Base-by-base conservation (phyloP, 2,888 invertebrate species). In the Acanthosepion pharaonis region DNA sequence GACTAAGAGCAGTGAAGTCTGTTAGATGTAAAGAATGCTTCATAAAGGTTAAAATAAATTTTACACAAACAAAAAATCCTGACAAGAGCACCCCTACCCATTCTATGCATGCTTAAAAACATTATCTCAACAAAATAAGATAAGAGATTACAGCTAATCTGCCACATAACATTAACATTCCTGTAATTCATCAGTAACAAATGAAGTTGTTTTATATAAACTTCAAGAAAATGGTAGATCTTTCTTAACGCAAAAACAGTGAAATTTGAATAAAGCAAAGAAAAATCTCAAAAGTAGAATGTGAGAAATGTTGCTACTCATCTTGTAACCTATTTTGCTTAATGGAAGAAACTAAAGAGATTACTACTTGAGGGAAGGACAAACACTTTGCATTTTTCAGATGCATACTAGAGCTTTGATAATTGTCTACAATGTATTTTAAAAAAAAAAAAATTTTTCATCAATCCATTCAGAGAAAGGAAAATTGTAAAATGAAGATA, bases 121-220 rank as follows among this genome's bases (percentile, higher is more conserved):
- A 5, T 64, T 28, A 5, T 25, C 25, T 28, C 0, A 28, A n/a
- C 28, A 78, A n/a, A 28, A n/a, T 15, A 55, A 33, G 23, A n/a
- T 15, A 55, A 33, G 23, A n/a, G n/a, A 23, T 78, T 78, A 78
- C 15, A 78, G n/a, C 9, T 78, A 78, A 78, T 78, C n/a, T 33
- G 78, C n/a, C 15, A 33, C 5, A 78, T 78, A 78, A 59, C 20
- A 59, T 59, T 25, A 59, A 78, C 11, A 78, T 33, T n/a, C 18
- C n/a, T n/a, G n/a, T n/a, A 78, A n/a, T 78, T n/a, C n/a, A 78
- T 78, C n/a, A 78, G 78, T 33, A n/a, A 78, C 78, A 78, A 78
- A 78, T n/a, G 1, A 33, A 78, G n/a, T 78, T n/a, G 64, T n/a
- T 78, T 78, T 33, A 1, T 15, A 78, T n/a, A 4, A n/a, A 78